phyloP scores from a whole-genome alignment of 2,888 invertebrate genomes.

The Eumerus sabulonum region DNA sequence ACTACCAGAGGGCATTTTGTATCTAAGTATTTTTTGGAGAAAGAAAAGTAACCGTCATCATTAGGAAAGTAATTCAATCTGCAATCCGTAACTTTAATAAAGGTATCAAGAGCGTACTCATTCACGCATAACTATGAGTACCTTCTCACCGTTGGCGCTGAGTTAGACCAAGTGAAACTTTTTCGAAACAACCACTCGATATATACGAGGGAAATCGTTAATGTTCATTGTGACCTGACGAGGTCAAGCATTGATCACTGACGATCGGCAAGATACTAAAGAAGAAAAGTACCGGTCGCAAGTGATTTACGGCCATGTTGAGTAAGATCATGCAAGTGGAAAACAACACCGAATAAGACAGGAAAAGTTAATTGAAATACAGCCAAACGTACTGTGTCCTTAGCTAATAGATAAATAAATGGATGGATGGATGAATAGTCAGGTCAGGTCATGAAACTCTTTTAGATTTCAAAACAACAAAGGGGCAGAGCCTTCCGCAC shows the following conservation, averaged over 20 bases:
- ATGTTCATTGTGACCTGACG: conserved; percentile 32
- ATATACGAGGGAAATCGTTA: conserved; percentile 26
- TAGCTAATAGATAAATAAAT: no score
- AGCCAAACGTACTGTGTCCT: no score
- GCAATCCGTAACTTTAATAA: conserved; percentile 29
- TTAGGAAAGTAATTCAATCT: conserved; percentile 44
- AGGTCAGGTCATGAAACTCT: no score
- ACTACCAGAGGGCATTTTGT: conserved; percentile 32
- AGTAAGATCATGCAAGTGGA: conserved; percentile 1
- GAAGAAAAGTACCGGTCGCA: neutral
- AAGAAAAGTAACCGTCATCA: conserved; percentile 37
- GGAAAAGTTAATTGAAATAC: no score
- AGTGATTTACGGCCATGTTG: neutral
- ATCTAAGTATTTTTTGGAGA: no score
- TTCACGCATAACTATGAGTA: conserved; percentile 37
- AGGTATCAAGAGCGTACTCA: conserved; percentile 24
- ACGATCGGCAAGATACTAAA: conserved; percentile 21
- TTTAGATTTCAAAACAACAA: no score
- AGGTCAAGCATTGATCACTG: conserved; percentile 42
- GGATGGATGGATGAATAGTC: no score
- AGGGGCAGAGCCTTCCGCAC: no score
- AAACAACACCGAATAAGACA: neutral
- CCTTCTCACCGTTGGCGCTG: no score
- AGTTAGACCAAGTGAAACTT: conserved; percentile 41
- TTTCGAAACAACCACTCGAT: conserved; percentile 25